Evolutionary conservation across 2,888 invertebrate genomes (phyloP).

Genomic region (Pogonocherus hispidulus): DNA sequence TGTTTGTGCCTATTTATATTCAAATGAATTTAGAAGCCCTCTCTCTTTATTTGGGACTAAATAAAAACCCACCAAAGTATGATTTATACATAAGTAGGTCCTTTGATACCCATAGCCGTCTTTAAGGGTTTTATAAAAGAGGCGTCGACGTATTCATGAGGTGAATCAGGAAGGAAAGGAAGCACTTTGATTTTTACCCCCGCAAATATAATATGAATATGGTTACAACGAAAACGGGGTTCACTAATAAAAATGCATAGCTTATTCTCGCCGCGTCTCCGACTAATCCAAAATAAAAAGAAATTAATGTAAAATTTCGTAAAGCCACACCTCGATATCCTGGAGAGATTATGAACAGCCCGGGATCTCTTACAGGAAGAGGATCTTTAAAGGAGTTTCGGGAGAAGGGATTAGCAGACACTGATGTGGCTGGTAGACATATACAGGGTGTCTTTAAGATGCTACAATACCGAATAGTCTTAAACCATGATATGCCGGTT

Average conservation of each 20-base stretch:
- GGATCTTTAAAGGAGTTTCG: neutral
- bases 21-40: constrained; percentile 55
- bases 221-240: constrained; percentile 64
- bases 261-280: constrained; percentile 60
- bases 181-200: constrained; percentile 68
- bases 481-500: no score
- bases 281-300: constrained; percentile 63
- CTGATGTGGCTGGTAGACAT: neutral
- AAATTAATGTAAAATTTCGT: constrained; percentile 57
- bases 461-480: no score
- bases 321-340: constrained; percentile 37
- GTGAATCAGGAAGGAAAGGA: constrained; percentile 61
- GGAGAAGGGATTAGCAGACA: neutral
- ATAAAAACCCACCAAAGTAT: constrained; percentile 59
- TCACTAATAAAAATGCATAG: constrained; percentile 68
- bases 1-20: constrained; percentile 51
- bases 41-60: constrained; percentile 54
- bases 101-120: constrained; percentile 60
- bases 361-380: neutral
- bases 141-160: constrained; percentile 64
- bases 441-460: no score
- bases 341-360: constrained; percentile 10
- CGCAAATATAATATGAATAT: constrained; percentile 67
- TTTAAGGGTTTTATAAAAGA: constrained; percentile 62
- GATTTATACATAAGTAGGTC: constrained; percentile 62